Evolutionary conservation across 1,140 invertebrate genomes (phyloP).

Genomic region (Piezodorus guildinii): DNA sequence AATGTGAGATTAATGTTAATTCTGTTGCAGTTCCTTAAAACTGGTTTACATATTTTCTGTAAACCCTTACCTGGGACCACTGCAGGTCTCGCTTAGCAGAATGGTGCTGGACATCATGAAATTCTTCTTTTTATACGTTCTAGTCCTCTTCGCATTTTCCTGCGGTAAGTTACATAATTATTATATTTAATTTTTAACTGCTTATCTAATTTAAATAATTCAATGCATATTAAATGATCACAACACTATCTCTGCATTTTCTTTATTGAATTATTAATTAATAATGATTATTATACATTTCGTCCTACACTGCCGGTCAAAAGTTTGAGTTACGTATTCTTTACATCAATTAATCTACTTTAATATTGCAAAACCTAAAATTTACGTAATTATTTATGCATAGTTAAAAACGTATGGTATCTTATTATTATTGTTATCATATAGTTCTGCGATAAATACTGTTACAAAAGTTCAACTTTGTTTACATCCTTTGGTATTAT

Average conservation of each 20-base stretch:
- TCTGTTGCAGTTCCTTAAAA: constrained; percentile 74
- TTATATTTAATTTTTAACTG: too few relatives aligned
- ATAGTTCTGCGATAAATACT: too few relatives aligned
- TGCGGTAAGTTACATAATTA: constrained; percentile 62
- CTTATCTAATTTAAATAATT: not conserved
- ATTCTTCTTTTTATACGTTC: constrained; percentile 88
- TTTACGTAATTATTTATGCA: too few relatives aligned
- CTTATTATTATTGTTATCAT: too few relatives aligned
- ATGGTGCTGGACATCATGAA: constrained; percentile 99
- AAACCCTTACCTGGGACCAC: constrained; percentile 91
- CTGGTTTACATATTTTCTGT: constrained; percentile 98
- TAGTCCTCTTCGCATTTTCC: constrained; percentile 95
- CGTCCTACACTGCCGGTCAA: too few relatives aligned
- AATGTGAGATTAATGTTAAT: too few relatives aligned
- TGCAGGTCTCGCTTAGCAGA: constrained; percentile 91
- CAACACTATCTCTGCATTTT: not conserved
- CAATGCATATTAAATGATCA: not conserved
- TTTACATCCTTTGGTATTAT: too few relatives aligned
- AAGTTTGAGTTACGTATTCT: too few relatives aligned
- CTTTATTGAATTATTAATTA: not conserved
- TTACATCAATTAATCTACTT: too few relatives aligned
- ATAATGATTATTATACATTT: constrained; percentile 14
- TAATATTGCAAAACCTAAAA: too few relatives aligned
- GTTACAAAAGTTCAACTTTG: too few relatives aligned
- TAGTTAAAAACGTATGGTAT: too few relatives aligned